Percentiles rank a stretch among this genome's conserved stretches.
Conservation (phyloP, 1,140 invertebrate genomes). For the Drosophila pseudoananassae region DNA sequence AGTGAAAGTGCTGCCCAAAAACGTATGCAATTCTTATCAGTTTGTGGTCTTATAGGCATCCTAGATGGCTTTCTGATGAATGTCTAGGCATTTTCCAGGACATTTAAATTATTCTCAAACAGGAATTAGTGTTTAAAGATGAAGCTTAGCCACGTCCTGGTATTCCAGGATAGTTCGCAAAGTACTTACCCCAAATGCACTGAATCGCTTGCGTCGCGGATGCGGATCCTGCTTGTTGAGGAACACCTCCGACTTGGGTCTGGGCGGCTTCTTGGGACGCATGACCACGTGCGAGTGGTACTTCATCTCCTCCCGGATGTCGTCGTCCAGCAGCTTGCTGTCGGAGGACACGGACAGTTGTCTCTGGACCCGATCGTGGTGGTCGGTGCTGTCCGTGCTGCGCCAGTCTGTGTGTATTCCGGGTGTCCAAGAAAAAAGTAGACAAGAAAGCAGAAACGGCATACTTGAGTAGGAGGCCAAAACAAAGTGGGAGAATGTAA, state of each 20-base stretch:
- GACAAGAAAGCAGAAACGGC: conserved; percentile 30
- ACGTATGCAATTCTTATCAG: conserved; percentile 44
- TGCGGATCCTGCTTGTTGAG: conserved; percentile 87
- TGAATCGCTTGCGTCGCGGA: conserved; percentile 92
- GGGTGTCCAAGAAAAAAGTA: conserved; percentile 52
- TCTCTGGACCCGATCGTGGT: conserved; percentile 91
- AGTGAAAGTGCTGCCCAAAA: background rate
- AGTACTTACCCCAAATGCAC: conserved; percentile 94
- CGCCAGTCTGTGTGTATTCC: conserved; percentile 87
- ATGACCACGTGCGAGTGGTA: conserved; percentile 90
- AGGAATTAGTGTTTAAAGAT: background rate
- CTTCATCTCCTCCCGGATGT: conserved; percentile 90
- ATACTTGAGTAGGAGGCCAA: conserved; percentile 29
- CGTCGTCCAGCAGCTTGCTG: conserved; percentile 94
- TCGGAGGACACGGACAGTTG: conserved; percentile 95
- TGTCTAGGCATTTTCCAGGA: too few relatives aligned
- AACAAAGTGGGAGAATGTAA: conserved; percentile 14
- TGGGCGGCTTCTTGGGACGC: conserved; percentile 93
- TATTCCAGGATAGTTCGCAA: background rate
- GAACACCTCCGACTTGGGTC: conserved; percentile 95
- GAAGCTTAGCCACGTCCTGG: background rate
- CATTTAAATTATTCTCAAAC: too few relatives aligned
- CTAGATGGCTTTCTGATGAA: too few relatives aligned
- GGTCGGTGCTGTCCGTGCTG: conserved; percentile 88
- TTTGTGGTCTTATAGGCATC: too few relatives aligned